Base-by-base conservation (phyloP, 2,113 vertebrate genomes). In the Tenebrosternarchus preto region DNA sequence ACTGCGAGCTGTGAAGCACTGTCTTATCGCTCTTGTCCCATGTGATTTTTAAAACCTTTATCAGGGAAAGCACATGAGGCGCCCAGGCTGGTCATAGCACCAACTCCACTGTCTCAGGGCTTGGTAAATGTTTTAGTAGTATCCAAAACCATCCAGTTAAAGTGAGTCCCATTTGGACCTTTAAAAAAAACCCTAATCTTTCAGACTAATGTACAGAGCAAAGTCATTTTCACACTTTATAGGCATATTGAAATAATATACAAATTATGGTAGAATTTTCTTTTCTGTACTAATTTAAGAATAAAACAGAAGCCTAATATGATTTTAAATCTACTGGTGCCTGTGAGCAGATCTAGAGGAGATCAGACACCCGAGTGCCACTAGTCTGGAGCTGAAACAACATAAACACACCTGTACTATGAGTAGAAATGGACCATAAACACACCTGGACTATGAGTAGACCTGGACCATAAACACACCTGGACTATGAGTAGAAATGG, bases 401-500 rank as follows among this genome's bases (percentile, higher is more conserved):
- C 39, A 3, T 43, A 9, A 43, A 9, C 11, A 9, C 39, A 9
- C 5, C 39, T 8, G 39, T 43, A 9, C 39, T 8, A 9, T 9
- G 11, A 3, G 39, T 9, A 43, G 39, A 43, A 5, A 5, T 43
- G 39, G 36, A 12, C 11, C 27, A 70, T 29, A 19, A 59, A 33
- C 43, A 70, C 27, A 43, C 63, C 66, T 55, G 20, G 22, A 22
- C 76, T 80, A 85, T 85, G 80, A 19, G 77, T 50, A 43, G 39
- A 43, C 39, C 39, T 43, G 39, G 39, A 7, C 6, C 5, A 3
- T 43, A 43, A 43, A 1, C 2, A 43, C 6, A 43, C 39, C 39
- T 43, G 39, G 39, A 7, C 6, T 9, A 43, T 43, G 11, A 43
- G 2, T 1, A 43, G 39, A 43, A 5, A 5, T 43, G 39, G 39